Percentiles rank a stretch among this genome's conserved stretches.
phyloP scores from a whole-genome alignment of 2,888 invertebrate species.

The Lithosia quadra region DNA sequence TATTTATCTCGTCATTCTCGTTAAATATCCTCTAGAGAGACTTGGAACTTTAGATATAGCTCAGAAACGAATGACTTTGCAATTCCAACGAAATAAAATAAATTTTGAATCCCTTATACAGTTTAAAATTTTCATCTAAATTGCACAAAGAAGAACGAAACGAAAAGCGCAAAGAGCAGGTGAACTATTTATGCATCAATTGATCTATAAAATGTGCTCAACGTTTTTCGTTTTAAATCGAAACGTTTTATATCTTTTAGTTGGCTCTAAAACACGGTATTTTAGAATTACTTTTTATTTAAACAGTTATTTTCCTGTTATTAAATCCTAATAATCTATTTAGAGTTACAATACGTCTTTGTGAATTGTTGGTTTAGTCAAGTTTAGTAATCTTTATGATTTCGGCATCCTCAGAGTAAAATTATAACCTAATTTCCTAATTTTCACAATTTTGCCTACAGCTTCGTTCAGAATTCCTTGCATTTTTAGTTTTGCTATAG shows the following conservation, averaged over 20 bases:
- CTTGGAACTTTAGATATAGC: neutral
- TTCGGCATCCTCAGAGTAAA: too few species aligned
- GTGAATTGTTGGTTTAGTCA: neutral
- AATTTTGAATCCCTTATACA: neutral
- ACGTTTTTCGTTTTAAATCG: neutral
- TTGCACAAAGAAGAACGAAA: neutral
- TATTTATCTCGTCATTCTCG: neutral
- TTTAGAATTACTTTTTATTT: neutral
- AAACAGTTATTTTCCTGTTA: neutral
- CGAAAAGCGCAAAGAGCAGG: neutral
- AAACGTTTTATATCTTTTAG: neutral
- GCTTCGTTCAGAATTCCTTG: neutral
- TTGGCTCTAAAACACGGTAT: neutral
- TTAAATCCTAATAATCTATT: too few species aligned
- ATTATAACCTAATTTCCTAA: neutral
- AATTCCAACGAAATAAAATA: neutral
- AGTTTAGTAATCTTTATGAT: neutral
- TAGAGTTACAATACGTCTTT: too few species aligned
- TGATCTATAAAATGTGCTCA: neutral
- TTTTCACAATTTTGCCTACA: neutral
- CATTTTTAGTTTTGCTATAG: neutral
- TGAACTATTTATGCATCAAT: neutral
- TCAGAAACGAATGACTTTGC: neutral
- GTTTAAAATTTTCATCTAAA: neutral
- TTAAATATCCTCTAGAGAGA: too few species aligned